Base-by-base conservation (phyloP, 2,888 invertebrate species). In the Tuberolachnus salignus region DNA sequence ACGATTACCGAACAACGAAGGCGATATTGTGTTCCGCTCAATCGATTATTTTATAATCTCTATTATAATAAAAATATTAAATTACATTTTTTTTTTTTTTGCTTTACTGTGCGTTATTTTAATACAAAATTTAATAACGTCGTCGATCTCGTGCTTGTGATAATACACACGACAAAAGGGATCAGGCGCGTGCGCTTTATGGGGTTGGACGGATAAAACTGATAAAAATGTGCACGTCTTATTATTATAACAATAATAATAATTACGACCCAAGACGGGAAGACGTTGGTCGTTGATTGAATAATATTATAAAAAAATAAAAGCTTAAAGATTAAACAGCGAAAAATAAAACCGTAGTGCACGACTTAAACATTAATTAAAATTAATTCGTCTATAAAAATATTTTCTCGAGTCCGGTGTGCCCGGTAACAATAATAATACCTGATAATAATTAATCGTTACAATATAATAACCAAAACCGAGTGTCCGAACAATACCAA, bases 291-390 rank as follows among this genome's bases (percentile, higher is more conserved):
- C 46, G 21, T 61, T 49, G 42, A 63, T 57, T 71, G 42, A 53
- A 73, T 42, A 73, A 63, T 73, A 51, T 34, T 26, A 42, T 19
- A 21, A 57, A 70, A 23, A 3, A 26, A 64, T 16, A 57, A 49
- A 57, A 75, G 46, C 16, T 19, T 34, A 74, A 75, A 75, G 75
- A 55, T 75, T 66, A 57, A 75, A 75, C 66, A 75, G 75, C 75
- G n/a, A 34, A 34, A 34, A 34, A 34, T 34, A 34, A 75, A 44
- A 57, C 46, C 55, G 64, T 46, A 74, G 42, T n/a, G 44, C 34
- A n/a, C n/a, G n/a, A n/a, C n/a, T n/a, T n/a, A n/a, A n/a, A n/a
- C n/a, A n/a, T n/a, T n/a, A n/a, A n/a, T n/a, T n/a, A n/a, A n/a
- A n/a, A n/a, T n/a, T n/a, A n/a, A n/a, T n/a, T n/a, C n/a, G n/a